Evolutionary conservation across 2,797 vertebrate species (phyloP), one percentile per base, ranked within the genome.

Genomic region (Chaetophractus vellerosus): DNA sequence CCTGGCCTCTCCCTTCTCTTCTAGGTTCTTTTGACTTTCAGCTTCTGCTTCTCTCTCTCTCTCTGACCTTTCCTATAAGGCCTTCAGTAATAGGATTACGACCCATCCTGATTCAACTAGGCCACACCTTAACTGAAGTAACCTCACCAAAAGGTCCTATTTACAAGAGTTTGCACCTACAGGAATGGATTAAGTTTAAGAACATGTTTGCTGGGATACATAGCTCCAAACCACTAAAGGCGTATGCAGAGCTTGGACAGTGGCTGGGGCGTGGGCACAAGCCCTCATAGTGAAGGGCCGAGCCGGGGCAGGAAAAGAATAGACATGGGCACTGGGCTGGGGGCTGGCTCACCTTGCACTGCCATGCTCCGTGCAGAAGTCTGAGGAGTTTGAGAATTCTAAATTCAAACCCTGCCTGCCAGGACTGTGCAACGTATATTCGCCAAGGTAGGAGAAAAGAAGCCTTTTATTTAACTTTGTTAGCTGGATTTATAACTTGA

Each of bases 321-420:
- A 72, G 50, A 38, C 82, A 33, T 41, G 71, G 38, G 38, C 71
- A 36, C 33, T 26, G 23, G 33, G 16, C 28, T 68, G 36, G 12
- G 26, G 28, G 12, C 41, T 74, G 75, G 69, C 33, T 81, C 26
- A 4, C 2, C 31, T 31, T 8, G 0, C 2, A 31, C 31, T 33
- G 7, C 28, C n/a, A 71, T 6, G 12, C n/a, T 81, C 33, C 16
- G 38, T 38, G 38, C 38, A 38, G 38, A 38, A 38, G 38, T 38
- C 38, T 38, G 38, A 38, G 38, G 38, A 48, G 5, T 68, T 59
- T 87, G 63, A 94, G 61, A 88, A 94, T 57, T 88, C 74, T 85
- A 68, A 87, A 71, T 84, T 91, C 80, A 95, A 91, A 80, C 33
- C 84, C 52, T 85, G 72, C 23, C 66, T 68, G 81, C 41, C 57